Base-by-base conservation (phyloP, 2,888 invertebrate genomes). In the Bellardia bayeri region DNA sequence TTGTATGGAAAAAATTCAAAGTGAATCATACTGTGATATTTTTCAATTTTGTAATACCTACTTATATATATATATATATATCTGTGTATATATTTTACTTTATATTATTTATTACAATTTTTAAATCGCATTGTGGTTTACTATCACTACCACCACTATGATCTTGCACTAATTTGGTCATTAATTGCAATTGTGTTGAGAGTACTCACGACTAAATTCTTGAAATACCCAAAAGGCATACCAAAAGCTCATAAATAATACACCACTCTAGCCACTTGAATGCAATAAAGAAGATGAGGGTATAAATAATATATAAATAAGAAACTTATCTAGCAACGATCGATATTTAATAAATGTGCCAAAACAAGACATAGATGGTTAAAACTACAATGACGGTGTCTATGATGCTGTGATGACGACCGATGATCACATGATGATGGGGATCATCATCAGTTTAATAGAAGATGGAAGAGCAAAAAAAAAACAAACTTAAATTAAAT, bases 221-320 rank as follows among this genome's bases (percentile, higher is more conserved):
- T 89, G 74, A 85, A 88, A 89, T 90, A 89, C 88, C 89, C 85
- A 90, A 90, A 90, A 90, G 90, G 90, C 90, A 90, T 90, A 89
- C 88, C 89, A 87, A 82, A 88, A 87, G 88, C 89, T 90, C 89
- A 90, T 90, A 90, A 90, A 90, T 89, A 89, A 90, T 89, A 87
- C 49, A 75, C 75, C 69, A 81, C 85, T 54, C 68, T 58, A 63
- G n/a, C 82, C 33, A 64, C 16, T 64, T 56, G 54, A n/a, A 56
- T 42, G 58, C 56, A 75, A 37, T 33, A 66, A 51, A 75, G 61
- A 61, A 58, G 61, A 58, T 76, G 61, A 76, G 58, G 51, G 66
- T 6, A 23, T 42, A 76, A 45, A 66, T 69, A 72, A n/a, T 13
- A 51, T 11, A 54, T 7, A 80, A 33, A 80, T 14, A 66, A 76